Conservation (phyloP, 2,113 vertebrate species). For the Opisthocomus hoazin region DNA sequence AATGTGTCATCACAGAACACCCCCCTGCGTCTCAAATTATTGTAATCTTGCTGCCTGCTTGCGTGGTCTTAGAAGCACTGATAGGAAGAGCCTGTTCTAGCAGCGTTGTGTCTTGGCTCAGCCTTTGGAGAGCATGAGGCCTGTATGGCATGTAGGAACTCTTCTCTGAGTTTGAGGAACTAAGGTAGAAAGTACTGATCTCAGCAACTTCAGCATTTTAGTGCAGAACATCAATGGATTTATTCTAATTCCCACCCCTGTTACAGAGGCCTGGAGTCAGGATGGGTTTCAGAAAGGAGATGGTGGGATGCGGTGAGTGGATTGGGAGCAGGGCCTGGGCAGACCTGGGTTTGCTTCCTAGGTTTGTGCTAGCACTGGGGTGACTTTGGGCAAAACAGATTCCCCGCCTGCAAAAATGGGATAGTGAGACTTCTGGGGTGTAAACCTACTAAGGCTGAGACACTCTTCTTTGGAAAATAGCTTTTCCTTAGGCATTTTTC, state of each 20-base stretch:
- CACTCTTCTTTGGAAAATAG: neutral
- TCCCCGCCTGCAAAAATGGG: neutral
- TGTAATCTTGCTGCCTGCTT: neutral
- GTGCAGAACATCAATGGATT: neutral
- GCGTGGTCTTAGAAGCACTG: neutral
- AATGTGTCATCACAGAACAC: neutral
- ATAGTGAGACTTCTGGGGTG: neutral
- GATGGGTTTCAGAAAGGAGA: neutral
- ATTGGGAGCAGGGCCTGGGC: neutral
- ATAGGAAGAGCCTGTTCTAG: neutral
- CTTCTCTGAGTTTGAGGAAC: neutral
- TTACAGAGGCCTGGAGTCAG: neutral
- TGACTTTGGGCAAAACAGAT: neutral
- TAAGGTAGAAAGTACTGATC: neutral
- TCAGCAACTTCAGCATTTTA: neutral
- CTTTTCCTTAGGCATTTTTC: neutral
- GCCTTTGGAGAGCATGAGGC: neutral
- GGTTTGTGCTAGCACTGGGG: neutral
- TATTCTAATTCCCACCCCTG: neutral
- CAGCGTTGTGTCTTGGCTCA: neutral
- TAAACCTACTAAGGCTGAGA: neutral
- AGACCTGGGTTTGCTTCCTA: neutral
- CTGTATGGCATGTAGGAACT: neutral
- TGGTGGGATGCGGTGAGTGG: neutral
- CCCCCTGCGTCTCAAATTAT: neutral